These are phyloP conservation scores for Euura lappo DNA, from an alignment of 1,140 invertebrate species.

Conservation along the genomic window DNA sequence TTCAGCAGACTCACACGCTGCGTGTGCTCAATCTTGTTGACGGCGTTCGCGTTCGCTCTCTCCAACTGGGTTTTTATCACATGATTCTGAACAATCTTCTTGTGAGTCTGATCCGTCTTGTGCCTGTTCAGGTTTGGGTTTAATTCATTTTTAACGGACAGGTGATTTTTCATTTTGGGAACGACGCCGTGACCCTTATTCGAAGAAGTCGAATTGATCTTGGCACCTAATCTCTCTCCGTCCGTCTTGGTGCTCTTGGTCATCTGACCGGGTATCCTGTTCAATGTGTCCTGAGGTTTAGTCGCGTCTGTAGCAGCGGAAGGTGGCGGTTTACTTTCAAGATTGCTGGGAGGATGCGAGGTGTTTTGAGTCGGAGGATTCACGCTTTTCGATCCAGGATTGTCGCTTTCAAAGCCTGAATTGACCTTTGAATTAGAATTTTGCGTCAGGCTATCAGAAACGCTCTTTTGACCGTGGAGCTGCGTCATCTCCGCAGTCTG, in stretches of 20 bases:
- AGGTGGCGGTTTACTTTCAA: conserved; percentile 37
- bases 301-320: conserved; percentile 32
- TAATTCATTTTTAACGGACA: conserved; percentile 34
- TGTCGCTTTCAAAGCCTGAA: conserved; percentile 42
- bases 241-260: conserved; percentile 43
- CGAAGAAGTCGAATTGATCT: conserved; percentile 26
- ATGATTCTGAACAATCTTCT: conserved; percentile 49
- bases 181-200: conserved; percentile 34
- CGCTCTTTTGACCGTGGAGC: conserved; percentile 44
- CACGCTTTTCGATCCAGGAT: conserved; percentile 16
- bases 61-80: conserved; percentile 35
- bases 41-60: conserved; percentile 14
- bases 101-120: conserved; percentile 39
- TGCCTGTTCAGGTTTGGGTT: conserved; percentile 43
- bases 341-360: conserved; percentile 23
- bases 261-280: conserved; percentile 27
- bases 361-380: conserved; percentile 27
- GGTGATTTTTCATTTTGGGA: conserved; percentile 54
- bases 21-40: conserved; percentile 34
- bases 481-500: conserved; percentile 49
- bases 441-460: conserved; percentile 34
- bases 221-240: conserved; percentile 31
- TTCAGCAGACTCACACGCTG: conserved; percentile 52
- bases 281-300: conserved; percentile 34
- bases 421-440: conserved; percentile 31